phyloP scores from a whole-genome alignment of 2,888 invertebrate species.

The Phrixothrix hirtus region DNA sequence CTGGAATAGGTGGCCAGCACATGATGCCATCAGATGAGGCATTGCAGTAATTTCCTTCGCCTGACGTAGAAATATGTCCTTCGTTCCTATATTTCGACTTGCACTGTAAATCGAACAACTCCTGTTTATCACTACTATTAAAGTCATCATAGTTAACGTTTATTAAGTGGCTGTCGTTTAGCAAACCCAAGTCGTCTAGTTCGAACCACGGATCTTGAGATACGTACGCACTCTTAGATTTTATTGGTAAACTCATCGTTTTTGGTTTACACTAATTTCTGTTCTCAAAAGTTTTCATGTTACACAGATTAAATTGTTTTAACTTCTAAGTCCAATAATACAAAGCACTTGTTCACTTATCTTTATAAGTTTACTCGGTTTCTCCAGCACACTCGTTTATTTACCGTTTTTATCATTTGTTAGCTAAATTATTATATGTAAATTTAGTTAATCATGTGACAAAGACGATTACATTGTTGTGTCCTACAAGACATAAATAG shows the following conservation, averaged over 20 bases:
- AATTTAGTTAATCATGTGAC: slow-evolving; percentile 21
- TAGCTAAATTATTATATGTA: slow-evolving; percentile 27
- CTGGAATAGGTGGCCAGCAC: slow-evolving; percentile 82
- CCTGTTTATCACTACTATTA: slow-evolving; percentile 17
- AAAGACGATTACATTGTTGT: slow-evolving; percentile 21
- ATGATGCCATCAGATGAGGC: slow-evolving; percentile 75
- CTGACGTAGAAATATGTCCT: slow-evolving; percentile 2
- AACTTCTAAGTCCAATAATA: no score
- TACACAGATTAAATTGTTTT: no score
- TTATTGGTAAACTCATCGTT: slow-evolving; percentile 6
- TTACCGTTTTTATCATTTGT: slow-evolving; percentile 26
- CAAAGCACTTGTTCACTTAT: slow-evolving; percentile 15
- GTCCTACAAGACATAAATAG: slow-evolving; percentile 24
- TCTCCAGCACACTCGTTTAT: slow-evolving; percentile 9
- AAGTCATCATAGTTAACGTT: slow-evolving; percentile 17
- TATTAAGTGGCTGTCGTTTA: slow-evolving; percentile 19
- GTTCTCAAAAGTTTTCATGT: no score
- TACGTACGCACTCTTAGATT: neutral
- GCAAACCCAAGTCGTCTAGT: slow-evolving; percentile 16
- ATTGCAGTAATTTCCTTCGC: slow-evolving; percentile 59
- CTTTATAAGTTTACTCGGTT: slow-evolving; percentile 11
- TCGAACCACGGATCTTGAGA: slow-evolving; percentile 12
- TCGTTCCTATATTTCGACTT: slow-evolving; percentile 14
- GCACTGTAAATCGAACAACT: slow-evolving; percentile 15
- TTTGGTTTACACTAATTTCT: neutral